Base-by-base conservation (phyloP, 2,113 vertebrate species). In the Chaetodon auriga region DNA sequence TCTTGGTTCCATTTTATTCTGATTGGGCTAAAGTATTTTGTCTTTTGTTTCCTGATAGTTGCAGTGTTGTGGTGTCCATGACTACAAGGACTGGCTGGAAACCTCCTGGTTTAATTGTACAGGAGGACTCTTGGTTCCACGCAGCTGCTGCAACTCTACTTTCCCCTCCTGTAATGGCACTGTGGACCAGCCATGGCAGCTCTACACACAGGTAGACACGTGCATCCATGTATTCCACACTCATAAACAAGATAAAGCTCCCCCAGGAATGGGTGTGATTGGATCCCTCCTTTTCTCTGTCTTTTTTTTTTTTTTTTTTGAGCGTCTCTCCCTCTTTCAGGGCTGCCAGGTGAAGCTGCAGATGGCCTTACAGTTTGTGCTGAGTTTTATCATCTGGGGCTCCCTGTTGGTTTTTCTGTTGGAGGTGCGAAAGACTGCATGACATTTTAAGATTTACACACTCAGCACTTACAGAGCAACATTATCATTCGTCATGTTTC, bases 121-220 rank as follows among this genome's bases (percentile, higher is more conserved):
- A 6, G 90, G 89, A 13, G 38, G 72, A 25, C 16, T 38, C 13
- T 5, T 6, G 2, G 63, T 94, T 65, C 94, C 94, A 72, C 86
- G 41, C 45, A 95, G 92, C 79, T 95, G 94, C 89, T 95, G 94
- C 73, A 93, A 92, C 36, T 53, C 65, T 23, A 88, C 66, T 30
- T 91, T 83, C 80, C 18, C n/a, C 13, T 85, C 53, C 53, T 95
- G 94, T 80, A 92, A 70, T 18, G 91, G 91, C 7, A 84, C 77
- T 0, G 36, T 93, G 51, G 0, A 85, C 41, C 69, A 64, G 23
- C 90, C 89, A 1, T 54, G 71, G 88, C 35, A 87, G 64, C 81
- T 94, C n/a, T 87, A 93, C 41, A 4, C 51, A 49, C n/a, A 91
- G 90, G 92, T 94, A 85, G 6, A 75, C 7, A 12, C 23, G n/a